These are phyloP conservation scores for Lysandra coridon DNA, from an alignment of 2,888 invertebrate species.

Conservation along the genomic window DNA sequence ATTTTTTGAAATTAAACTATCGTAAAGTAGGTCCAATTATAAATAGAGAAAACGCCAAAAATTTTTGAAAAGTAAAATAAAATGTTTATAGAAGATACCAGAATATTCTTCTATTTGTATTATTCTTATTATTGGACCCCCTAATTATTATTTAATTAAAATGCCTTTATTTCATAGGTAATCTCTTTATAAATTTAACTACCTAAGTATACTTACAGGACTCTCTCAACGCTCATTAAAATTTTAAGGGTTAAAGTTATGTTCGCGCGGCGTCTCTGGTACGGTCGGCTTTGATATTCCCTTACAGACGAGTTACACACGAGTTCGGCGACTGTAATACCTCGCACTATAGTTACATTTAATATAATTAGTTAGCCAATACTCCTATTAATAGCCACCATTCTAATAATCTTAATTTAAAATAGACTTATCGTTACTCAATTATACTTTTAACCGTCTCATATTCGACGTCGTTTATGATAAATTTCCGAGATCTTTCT, in stretches of 20 bases:
- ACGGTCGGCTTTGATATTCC: slow-evolving; percentile 32
- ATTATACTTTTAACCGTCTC: not conserved
- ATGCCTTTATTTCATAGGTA: slow-evolving; percentile 76
- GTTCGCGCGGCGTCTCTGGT: slow-evolving; percentile 65
- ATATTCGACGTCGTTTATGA: not conserved
- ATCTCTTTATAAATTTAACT: slow-evolving; percentile 75
- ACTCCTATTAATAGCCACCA: slow-evolving; percentile 27
- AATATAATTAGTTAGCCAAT: slow-evolving; percentile 20
- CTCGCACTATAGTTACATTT: slow-evolving; percentile 23
- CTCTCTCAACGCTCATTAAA: slow-evolving; percentile 55
- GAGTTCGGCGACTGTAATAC: not conserved
- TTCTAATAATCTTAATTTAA: slow-evolving; percentile 27
- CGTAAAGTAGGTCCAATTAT: slow-evolving; percentile 15
- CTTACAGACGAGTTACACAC: slow-evolving; percentile 22
- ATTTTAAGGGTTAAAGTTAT: slow-evolving; percentile 56
- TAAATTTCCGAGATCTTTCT: slow-evolving; percentile 13
- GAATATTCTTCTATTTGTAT: slow-evolving; percentile 33
- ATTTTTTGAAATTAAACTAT: not conserved
- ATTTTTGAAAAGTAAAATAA: slow-evolving; percentile 3
- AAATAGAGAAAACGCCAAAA: not conserved
- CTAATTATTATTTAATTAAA: slow-evolving; percentile 70
- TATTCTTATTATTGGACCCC: slow-evolving; percentile 61
- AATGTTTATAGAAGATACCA: slow-evolving; percentile 20
- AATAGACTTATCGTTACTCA: slow-evolving; percentile 7
- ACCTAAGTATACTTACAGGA: slow-evolving; percentile 72